phyloP scores from a whole-genome alignment of 2,888 invertebrate species.

The Athalia rosae region DNA sequence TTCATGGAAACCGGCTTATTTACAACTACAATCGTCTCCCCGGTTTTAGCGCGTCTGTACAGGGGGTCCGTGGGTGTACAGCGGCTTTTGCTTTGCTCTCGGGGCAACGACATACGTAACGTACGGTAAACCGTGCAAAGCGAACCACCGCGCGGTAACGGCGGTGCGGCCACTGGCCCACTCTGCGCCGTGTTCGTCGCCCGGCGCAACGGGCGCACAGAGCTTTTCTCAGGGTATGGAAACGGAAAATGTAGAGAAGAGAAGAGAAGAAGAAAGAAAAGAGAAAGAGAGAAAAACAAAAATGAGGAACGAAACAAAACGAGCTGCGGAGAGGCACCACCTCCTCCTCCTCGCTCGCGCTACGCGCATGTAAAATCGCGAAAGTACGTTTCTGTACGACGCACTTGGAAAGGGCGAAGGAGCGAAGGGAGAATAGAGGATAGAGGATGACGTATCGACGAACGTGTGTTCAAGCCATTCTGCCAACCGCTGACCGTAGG shows the following conservation, averaged over 20 bases:
- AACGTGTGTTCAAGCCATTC: slow-evolving; percentile 20
- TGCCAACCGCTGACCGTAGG: neutral
- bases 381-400: no score
- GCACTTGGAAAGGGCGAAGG: no score
- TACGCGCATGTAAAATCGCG: no score
- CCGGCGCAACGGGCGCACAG: no score
- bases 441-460: neutral
- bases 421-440: neutral
- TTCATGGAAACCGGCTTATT: slow-evolving; percentile 73
- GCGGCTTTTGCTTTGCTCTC: no score
- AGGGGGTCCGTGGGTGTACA: neutral
- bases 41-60: slow-evolving; percentile 41
- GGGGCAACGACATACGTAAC: no score
- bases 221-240: neutral
- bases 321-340: no score
- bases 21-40: slow-evolving; percentile 72
- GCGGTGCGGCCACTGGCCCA: no score
- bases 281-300: neutral
- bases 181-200: no score
- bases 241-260: neutral
- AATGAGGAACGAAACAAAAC: slow-evolving; percentile 9
- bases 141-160: no score
- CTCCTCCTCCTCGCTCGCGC: no score
- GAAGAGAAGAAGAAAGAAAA: neutral
- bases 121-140: no score